Percentiles rank a stretch among this genome's conserved stretches.
Conservation (phyloP, 2,888 invertebrate genomes). For the Cheilosia variabilis region DNA sequence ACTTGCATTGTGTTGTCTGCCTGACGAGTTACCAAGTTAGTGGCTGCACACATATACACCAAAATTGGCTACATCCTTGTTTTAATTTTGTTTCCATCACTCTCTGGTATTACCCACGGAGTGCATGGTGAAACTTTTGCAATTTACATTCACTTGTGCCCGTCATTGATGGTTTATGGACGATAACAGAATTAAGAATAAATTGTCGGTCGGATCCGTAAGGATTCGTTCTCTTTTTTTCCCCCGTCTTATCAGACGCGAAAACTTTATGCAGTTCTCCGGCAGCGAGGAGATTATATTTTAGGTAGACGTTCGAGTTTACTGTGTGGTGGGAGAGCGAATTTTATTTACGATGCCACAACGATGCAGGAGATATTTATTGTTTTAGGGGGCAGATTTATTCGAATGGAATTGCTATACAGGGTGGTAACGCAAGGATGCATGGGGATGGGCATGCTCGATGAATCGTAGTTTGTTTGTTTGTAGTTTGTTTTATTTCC, state of each 20-base stretch:
- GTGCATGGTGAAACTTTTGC: slow-evolving; percentile 55
- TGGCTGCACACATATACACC: background rate
- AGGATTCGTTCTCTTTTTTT: background rate
- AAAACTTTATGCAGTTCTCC: slow-evolving; percentile 56
- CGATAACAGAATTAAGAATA: slow-evolving; percentile 65
- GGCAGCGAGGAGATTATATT: slow-evolving; percentile 39
- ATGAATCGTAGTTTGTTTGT: too few relatives aligned
- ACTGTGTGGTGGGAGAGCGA: slow-evolving; percentile 3
- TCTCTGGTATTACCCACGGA: slow-evolving; percentile 1
- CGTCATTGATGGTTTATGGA: slow-evolving; percentile 72
- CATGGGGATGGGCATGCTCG: background rate
- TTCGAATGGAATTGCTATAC: slow-evolving; percentile 14
- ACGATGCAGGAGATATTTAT: slow-evolving; percentile 53
- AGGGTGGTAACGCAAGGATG: slow-evolving; percentile 11
- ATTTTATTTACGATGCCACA: slow-evolving; percentile 49
- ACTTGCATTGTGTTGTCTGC: slow-evolving; percentile 23
- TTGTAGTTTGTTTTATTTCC: too few relatives aligned
- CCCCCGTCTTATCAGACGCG: slow-evolving; percentile 23
- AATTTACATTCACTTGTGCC: slow-evolving; percentile 69
- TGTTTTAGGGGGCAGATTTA: slow-evolving; percentile 18
- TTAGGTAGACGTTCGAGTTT: slow-evolving; percentile 2
- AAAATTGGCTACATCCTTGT: slow-evolving; percentile 17
- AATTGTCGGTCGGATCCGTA: slow-evolving; percentile 48
- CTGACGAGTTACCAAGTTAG: slow-evolving; percentile 22
- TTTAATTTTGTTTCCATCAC: slow-evolving; percentile 44